Percentiles rank a stretch among this genome's conserved stretches.
These are phyloP conservation scores for Orestias chungarensis DNA, from an alignment of 2,797 vertebrate species.

Conservation along the genomic window DNA sequence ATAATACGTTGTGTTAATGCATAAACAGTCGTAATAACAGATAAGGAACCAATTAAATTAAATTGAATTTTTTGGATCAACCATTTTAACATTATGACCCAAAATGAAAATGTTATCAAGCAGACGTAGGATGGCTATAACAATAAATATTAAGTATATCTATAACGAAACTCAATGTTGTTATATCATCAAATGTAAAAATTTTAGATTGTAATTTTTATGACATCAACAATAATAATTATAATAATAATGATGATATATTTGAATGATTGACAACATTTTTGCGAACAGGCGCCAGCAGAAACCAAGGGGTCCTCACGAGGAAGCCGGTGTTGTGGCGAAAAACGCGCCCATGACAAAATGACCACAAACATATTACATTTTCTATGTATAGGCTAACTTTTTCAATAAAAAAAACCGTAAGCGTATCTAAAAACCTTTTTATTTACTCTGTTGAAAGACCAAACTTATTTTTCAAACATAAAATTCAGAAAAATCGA, in stretches of 20 bases:
- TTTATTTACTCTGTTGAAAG: not conserved
- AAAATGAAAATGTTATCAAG: no score
- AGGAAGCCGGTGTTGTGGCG: not conserved
- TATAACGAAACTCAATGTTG: no score
- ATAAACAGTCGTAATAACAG: not conserved
- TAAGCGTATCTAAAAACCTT: not conserved
- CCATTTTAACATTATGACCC: no score
- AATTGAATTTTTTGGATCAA: not conserved
- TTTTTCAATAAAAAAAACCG: not conserved
- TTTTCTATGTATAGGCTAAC: not conserved
- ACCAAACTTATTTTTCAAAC: not conserved
- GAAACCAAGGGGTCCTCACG: conserved; percentile 60
- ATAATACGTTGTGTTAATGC: not conserved
- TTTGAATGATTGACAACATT: no score
- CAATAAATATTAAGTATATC: no score
- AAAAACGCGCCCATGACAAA: not conserved
- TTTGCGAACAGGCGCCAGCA: conserved; percentile 45
- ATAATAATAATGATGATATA: no score
- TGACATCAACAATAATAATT: no score
- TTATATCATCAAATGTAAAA: no score
- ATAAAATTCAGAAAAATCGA: not conserved
- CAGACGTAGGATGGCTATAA: no score
- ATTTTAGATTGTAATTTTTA: no score
- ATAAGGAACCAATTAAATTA: not conserved
- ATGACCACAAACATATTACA: no score